Evolutionary conservation across 2,797 vertebrate genomes (phyloP).

Genomic region (Otolemur crassicaudatus): DNA sequence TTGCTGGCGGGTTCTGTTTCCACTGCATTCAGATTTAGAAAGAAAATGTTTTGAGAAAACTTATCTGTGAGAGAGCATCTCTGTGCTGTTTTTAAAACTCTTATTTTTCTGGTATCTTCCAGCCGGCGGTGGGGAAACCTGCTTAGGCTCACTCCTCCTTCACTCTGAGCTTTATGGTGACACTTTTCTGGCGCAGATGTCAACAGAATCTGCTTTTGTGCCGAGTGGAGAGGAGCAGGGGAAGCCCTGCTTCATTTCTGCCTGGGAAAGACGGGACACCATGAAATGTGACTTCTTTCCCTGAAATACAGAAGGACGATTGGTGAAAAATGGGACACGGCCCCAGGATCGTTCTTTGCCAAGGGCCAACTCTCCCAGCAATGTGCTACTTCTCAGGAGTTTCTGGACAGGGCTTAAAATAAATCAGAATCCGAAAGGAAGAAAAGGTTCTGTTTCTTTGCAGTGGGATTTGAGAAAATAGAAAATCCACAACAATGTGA

Average conservation of each 20-base stretch:
- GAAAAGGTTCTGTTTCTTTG: slow-evolving; percentile 19
- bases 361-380: slow-evolving; percentile 33
- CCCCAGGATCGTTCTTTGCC: slow-evolving; percentile 6
- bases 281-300: slow-evolving; percentile 58
- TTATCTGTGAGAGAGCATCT: not conserved
- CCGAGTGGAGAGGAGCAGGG: slow-evolving; percentile 32
- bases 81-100: slow-evolving; percentile 24
- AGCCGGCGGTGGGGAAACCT: slow-evolving; percentile 28
- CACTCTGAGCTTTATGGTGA: not conserved
- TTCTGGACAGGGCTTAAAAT: slow-evolving; percentile 63
- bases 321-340: slow-evolving; percentile 56
- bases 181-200: slow-evolving; percentile 30
- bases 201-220: slow-evolving; percentile 37
- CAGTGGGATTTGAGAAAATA: slow-evolving; percentile 43
- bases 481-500: not conserved
- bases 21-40: not conserved
- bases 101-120: slow-evolving; percentile 34
- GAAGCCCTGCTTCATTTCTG: slow-evolving; percentile 65
- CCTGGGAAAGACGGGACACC: slow-evolving; percentile 49
- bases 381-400: slow-evolving; percentile 58
- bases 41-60: not conserved
- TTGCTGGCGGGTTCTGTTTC: not conserved
- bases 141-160: slow-evolving; percentile 34
- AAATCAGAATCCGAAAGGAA: slow-evolving; percentile 59
- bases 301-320: slow-evolving; percentile 40